Conservation (phyloP, 2,888 invertebrate species). For the Teleogryllus oceanicus region DNA sequence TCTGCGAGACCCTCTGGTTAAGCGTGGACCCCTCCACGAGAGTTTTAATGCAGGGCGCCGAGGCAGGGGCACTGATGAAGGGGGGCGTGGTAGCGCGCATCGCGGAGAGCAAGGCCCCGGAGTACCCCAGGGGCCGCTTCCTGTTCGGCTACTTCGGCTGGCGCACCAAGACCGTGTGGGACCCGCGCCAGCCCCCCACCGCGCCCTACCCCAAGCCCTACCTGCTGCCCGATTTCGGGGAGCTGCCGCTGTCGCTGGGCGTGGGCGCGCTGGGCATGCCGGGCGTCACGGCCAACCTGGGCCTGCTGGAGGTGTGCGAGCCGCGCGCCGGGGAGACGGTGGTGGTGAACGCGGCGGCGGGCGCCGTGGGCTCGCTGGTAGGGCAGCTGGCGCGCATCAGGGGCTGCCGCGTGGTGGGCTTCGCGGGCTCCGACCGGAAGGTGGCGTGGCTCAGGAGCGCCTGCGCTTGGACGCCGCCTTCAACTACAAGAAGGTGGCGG, state of each 20-base stretch:
- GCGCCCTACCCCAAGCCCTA: constrained; percentile 29
- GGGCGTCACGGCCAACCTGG: constrained; percentile 68
- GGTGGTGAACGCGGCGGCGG: constrained; percentile 50
- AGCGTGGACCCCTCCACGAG: constrained; percentile 18
- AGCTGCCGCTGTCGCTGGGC: constrained; percentile 43
- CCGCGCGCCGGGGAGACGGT: constrained; percentile 70
- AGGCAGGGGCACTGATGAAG: neutral
- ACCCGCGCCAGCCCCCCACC: constrained; percentile 39
- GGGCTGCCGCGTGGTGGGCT: constrained; percentile 66
- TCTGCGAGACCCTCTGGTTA: constrained; percentile 42
- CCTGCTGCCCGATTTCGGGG: constrained; percentile 42
- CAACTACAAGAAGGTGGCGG: constrained; percentile 65
- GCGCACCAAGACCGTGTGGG: constrained; percentile 58
- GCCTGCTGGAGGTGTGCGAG: constrained; percentile 64
- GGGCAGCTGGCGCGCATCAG: constrained; percentile 55
- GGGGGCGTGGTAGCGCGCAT: neutral
- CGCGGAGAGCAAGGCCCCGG: constrained; percentile 60
- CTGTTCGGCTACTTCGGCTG: constrained; percentile 66
- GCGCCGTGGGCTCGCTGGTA: constrained; percentile 50
- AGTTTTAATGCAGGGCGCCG: neutral
- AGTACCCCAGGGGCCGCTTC: constrained; percentile 62
- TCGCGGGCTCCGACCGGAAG: constrained; percentile 69
- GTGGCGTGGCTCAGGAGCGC: constrained; percentile 63
- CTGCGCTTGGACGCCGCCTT: constrained; percentile 66
- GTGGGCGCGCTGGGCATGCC: constrained; percentile 46